Percentiles rank a stretch among this genome's conserved stretches.
These are phyloP conservation scores for Platalea minor DNA, from an alignment of 2,797 vertebrate species.

Conservation along the genomic window DNA sequence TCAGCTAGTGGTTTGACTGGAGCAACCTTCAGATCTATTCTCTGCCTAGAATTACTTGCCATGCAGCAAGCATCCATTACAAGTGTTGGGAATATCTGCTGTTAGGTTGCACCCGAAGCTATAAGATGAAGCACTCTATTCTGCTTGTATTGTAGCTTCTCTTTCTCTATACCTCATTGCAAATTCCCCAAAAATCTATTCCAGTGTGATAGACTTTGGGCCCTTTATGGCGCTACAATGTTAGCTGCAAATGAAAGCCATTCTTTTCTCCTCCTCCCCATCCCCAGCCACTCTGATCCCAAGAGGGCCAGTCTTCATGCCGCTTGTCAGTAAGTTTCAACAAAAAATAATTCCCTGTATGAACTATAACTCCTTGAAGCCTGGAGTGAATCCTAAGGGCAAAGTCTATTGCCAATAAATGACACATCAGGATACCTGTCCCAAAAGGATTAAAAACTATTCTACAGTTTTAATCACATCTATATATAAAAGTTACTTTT, in stretches of 20 bases:
- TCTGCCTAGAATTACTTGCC: neutral
- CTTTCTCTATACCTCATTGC: neutral
- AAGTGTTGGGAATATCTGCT: neutral
- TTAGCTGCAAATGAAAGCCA: slow-evolving; percentile 28
- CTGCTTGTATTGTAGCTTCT: neutral
- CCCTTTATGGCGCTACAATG: neutral
- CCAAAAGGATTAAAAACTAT: slow-evolving; percentile 10
- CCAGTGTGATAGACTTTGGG: neutral
- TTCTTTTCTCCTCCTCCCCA: neutral
- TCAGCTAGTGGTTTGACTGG: neutral
- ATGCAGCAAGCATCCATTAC: neutral
- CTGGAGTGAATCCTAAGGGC: slow-evolving; percentile 13
- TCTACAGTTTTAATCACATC: slow-evolving; percentile 44
- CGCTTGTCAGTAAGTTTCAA: neutral
- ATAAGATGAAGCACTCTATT: neutral
- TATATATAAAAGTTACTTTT: slow-evolving; percentile 35
- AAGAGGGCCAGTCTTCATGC: neutral
- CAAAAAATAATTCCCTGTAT: slow-evolving; percentile 24
- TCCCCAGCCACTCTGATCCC: neutral
- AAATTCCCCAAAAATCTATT: slow-evolving; percentile 28
- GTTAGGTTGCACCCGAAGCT: neutral
- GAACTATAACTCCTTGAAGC: neutral
- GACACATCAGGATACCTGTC: slow-evolving; percentile 5
- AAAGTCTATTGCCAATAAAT: slow-evolving; percentile 5
- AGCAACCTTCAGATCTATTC: neutral